A percentile compares a stretch with the other conserved stretches of the same genome.
These are phyloP conservation scores for Calephelis perditalis DNA, from an alignment of 2,888 invertebrate genomes.

Conservation along the genomic window DNA sequence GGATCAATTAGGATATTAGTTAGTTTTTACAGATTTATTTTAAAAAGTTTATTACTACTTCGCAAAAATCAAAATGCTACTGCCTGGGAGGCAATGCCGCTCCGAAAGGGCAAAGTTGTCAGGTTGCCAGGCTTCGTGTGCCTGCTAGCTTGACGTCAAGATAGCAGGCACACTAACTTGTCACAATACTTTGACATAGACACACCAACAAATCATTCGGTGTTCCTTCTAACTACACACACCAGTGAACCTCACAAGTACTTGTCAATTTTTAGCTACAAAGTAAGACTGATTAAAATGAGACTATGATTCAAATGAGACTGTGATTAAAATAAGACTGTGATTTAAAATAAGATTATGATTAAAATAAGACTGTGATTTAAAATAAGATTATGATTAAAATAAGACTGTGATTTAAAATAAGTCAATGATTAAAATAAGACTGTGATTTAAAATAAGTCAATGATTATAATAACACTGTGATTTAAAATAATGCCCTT, in stretches of 20 bases:
- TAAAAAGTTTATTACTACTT: constrained; percentile 20
- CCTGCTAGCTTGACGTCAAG: constrained; percentile 19
- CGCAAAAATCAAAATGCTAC: constrained; percentile 19
- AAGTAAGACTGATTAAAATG: constrained; percentile 19
- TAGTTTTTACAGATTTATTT: constrained; percentile 22
- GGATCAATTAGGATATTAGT: constrained; percentile 23
- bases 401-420: constrained; percentile 21
- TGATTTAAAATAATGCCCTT: constrained; percentile 18
- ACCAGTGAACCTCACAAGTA: constrained; percentile 17
- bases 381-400: constrained; percentile 20
- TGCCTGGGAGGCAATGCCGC: constrained; percentile 19
- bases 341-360: constrained; percentile 20
- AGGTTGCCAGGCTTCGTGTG: constrained; percentile 19
- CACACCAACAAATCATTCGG: constrained; percentile 19
- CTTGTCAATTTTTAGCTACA: constrained; percentile 19
- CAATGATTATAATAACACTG: constrained; percentile 20
- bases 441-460: constrained; percentile 20
- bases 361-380: constrained; percentile 22
- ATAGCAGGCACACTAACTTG: constrained; percentile 19
- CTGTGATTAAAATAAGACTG: constrained; percentile 21
- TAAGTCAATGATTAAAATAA: constrained; percentile 20
- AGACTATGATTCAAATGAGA: constrained; percentile 21
- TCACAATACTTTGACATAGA: constrained; percentile 21
- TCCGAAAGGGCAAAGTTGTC: constrained; percentile 19
- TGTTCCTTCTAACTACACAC: constrained; percentile 17